These are phyloP conservation scores for Micropoecilia bifurca DNA, from an alignment of 2,797 vertebrate genomes.

Conservation along the genomic window DNA sequence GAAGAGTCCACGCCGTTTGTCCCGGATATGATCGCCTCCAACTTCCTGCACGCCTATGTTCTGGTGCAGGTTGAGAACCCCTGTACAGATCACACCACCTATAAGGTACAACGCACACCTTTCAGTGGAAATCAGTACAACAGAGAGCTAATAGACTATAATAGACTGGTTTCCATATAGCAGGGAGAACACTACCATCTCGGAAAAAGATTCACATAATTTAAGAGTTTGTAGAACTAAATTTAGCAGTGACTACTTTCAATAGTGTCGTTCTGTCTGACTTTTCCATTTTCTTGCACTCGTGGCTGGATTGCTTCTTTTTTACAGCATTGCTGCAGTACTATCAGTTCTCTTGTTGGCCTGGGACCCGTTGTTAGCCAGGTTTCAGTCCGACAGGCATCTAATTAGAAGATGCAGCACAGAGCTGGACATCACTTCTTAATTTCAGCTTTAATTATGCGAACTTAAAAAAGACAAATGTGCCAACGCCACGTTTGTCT, in stretches of 20 bases:
- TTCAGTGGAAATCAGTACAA: neutral
- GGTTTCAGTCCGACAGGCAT: neutral
- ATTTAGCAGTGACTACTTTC: neutral
- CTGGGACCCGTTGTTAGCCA: neutral
- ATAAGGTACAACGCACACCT: constrained; percentile 85
- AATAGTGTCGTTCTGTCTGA: neutral
- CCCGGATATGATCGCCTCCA: constrained; percentile 98
- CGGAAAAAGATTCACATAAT: neutral
- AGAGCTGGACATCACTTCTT: neutral
- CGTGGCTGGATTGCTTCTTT: neutral
- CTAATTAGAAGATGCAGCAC: neutral
- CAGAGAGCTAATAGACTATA: neutral
- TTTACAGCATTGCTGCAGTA: neutral
- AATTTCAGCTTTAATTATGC: neutral
- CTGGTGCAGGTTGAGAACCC: constrained; percentile 91
- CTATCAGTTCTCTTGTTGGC: neutral
- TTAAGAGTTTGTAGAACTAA: neutral
- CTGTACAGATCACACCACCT: constrained; percentile 81
- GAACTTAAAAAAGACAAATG: neutral
- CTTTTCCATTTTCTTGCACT: neutral
- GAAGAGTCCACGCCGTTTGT: constrained; percentile 95
- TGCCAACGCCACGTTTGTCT: neutral
- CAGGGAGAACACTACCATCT: neutral
- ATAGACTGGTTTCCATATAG: neutral
- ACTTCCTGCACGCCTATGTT: constrained; percentile 96